phyloP scores from a whole-genome alignment of 2,113 vertebrate genomes.

The Triplophysa siluroides region DNA sequence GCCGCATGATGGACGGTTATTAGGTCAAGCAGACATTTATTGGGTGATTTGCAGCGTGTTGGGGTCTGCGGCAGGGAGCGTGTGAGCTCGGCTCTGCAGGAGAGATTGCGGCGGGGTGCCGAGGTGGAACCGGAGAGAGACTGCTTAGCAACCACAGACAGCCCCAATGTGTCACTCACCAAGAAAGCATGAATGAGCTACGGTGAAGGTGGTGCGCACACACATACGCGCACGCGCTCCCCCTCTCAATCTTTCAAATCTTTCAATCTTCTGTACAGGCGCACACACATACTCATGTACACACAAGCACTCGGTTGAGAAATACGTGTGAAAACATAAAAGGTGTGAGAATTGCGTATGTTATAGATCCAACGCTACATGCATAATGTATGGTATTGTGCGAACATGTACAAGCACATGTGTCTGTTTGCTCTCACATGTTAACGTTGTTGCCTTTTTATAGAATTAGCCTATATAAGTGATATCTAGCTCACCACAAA shows the following conservation, averaged over 20 bases:
- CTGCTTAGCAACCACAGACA: conserved; percentile 38
- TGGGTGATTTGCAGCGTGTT: conserved; percentile 49
- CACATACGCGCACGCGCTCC: background rate
- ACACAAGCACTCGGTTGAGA: background rate
- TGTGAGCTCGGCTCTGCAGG: conserved; percentile 42
- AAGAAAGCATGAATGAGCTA: conserved; percentile 46
- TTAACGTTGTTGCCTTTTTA: background rate
- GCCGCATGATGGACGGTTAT: conserved; percentile 49
- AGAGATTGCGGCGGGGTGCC: conserved; percentile 27
- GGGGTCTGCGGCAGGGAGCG: conserved; percentile 21
- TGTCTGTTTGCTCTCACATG: background rate
- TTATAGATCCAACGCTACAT: background rate
- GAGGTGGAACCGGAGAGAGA: conserved; percentile 46
- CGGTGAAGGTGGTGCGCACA: conserved; percentile 21
- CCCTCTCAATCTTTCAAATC: conserved; percentile 3
- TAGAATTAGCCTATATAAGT: too few species aligned
- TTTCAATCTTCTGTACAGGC: background rate
- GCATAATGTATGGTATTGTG: background rate
- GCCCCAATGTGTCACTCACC: conserved; percentile 48
- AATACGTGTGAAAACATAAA: background rate
- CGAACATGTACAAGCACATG: background rate
- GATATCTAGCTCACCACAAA: too few species aligned
- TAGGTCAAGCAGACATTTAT: conserved; percentile 52
- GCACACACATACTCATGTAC: background rate
- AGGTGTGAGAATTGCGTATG: conserved; percentile 6